Base-by-base conservation (phyloP, 2,888 invertebrate species). In the Schizaphis graminum region DNA sequence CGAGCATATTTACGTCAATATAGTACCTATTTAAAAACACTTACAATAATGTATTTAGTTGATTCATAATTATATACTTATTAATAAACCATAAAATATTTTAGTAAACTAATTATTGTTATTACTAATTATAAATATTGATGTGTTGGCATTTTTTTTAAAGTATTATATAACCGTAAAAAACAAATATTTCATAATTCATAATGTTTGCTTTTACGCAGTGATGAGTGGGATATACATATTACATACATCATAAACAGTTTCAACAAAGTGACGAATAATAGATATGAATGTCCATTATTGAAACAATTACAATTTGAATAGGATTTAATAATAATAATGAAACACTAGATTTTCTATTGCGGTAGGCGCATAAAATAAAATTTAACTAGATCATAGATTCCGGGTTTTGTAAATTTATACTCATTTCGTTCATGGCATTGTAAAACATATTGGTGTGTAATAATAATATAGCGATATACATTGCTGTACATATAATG, bases 181-280 rank as follows among this genome's bases (percentile, higher is more conserved):
- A 47, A 53, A 86, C 77, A 49, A 47, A 56, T 61, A 91, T 91
- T 94, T 86, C 94, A 94, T 35, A 88, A 88, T 53, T 49, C 53
- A 10, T 10, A 88, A 56, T 88, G 88, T 88, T 88, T 88, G 56
- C 24, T 53, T 47, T 35, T 56, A 35, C 5, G 11, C 35, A 53
- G 88, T 35, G 35, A 77, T 35, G 7, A 35, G 35, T 35, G 77
- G 35, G 35, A 10, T 77, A 77, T 21, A 7, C 35, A 35, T 35
- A 77, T 35, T 41, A 77, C 77, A 21, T 77, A 77, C 35, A 88
- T 24, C 35, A 88, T 24, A 49, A 87, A 88, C 53, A 53, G 53
- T 53, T 53, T 88, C 35, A 88, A 88, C 35, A 88, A 87, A n/a
- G n/a, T 56, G 5, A 56, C 24, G 11, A 53, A 53, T 21, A 77